phyloP scores from a whole-genome alignment of 2,888 invertebrate genomes.

The Sussaba pulchella region DNA sequence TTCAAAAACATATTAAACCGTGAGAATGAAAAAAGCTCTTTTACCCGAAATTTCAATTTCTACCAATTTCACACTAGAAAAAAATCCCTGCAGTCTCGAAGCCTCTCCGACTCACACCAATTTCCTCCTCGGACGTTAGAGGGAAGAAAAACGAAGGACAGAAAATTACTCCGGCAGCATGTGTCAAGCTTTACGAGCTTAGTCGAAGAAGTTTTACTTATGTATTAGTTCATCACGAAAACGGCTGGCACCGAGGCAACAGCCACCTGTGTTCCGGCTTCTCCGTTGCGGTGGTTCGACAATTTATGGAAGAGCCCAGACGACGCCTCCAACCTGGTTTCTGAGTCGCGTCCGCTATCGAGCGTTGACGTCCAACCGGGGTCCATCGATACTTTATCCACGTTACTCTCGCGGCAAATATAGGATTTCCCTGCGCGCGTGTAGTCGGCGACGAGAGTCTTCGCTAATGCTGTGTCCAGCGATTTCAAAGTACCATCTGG shows the following conservation, averaged over 20 bases:
- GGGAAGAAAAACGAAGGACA: neutral
- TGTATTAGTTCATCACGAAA: conserved; percentile 80
- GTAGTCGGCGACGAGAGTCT: neutral
- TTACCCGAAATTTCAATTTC: no score
- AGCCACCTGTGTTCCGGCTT: conserved; percentile 75
- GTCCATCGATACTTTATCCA: conserved; percentile 25
- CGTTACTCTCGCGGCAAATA: neutral
- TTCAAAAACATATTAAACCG: no score
- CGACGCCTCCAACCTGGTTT: neutral
- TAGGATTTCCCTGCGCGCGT: neutral
- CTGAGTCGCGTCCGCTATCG: neutral
- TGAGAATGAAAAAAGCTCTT: neutral
- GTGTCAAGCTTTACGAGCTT: conserved; percentile 72
- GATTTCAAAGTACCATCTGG: neutral
- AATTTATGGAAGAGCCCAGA: conserved; percentile 75
- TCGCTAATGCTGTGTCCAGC: neutral
- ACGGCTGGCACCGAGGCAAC: conserved; percentile 72
- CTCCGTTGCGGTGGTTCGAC: conserved; percentile 67
- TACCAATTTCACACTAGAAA: no score
- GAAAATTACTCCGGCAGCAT: conserved; percentile 31
- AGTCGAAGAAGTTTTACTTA: conserved; percentile 75
- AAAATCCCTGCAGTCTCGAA: no score
- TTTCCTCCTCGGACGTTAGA: neutral
- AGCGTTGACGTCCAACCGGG: conserved; percentile 13
- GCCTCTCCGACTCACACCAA: no score